Conservation (phyloP, 2,113 vertebrate genomes). For the Diglossa brunneiventris region DNA sequence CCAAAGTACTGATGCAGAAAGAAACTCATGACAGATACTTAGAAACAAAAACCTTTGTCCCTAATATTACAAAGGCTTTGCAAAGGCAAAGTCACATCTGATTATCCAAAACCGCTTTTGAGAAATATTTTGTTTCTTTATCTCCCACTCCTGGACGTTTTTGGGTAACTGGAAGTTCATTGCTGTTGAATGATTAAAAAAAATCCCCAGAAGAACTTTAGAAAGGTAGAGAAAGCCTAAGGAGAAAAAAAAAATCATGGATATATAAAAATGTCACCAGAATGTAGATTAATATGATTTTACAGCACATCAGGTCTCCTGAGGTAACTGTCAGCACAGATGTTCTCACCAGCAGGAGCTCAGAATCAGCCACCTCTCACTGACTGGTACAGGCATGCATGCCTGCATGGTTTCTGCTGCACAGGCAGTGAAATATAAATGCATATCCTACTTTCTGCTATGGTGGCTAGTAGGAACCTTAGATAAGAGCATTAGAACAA, state of each 20-base stretch:
- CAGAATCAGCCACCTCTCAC: background rate
- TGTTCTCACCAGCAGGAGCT: background rate
- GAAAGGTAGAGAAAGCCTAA: background rate
- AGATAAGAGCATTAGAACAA: background rate
- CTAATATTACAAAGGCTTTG: background rate
- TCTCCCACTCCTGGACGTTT: background rate
- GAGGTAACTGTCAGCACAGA: background rate
- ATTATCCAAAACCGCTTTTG: background rate
- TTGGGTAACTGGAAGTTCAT: background rate
- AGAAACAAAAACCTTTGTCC: background rate
- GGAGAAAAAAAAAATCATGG: background rate
- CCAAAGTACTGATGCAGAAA: background rate
- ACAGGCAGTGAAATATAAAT: background rate
- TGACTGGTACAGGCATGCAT: background rate
- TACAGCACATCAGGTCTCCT: background rate
- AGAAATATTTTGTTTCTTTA: background rate
- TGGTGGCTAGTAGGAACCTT: background rate
- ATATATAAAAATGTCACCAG: background rate
- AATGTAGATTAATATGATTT: background rate
- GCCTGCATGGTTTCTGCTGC: background rate
- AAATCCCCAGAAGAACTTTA: background rate
- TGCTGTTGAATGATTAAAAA: background rate
- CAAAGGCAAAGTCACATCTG: background rate
- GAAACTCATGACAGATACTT: background rate
- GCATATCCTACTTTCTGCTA: background rate